These are phyloP conservation scores for Gobio gobio DNA, from an alignment of 2,113 vertebrate genomes.

Conservation along the genomic window DNA sequence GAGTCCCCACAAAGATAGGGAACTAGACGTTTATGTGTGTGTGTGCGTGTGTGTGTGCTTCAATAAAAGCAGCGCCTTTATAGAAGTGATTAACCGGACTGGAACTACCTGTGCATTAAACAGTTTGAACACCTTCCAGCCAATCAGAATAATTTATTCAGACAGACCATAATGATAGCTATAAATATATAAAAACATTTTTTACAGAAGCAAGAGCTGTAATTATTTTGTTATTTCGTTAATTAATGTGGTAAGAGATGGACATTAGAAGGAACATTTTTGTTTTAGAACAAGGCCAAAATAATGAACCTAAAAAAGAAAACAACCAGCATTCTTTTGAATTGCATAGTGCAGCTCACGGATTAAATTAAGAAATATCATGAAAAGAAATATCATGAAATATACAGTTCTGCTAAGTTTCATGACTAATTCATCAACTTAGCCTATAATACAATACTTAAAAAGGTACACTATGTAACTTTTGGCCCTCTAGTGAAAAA, in stretches of 20 bases:
- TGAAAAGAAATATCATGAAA: neutral
- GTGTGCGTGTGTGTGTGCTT: neutral
- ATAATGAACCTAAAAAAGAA: neutral
- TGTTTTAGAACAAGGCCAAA: constrained; percentile 5
- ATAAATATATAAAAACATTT: neutral
- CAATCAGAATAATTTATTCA: neutral
- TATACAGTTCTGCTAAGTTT: too few species aligned
- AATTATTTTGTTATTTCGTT: constrained; percentile 27
- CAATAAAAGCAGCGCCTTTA: neutral
- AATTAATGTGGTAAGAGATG: constrained; percentile 50
- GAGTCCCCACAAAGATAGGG: too few species aligned
- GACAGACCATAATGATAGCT: neutral
- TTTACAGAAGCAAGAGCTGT: constrained; percentile 13
- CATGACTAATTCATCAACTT: too few species aligned
- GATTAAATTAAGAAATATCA: neutral
- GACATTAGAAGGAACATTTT: constrained; percentile 28
- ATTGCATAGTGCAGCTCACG: neutral
- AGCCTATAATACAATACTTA: too few species aligned
- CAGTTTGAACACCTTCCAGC: neutral
- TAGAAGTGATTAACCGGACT: neutral
- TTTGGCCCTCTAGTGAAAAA: too few species aligned
- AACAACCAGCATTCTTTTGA: neutral
- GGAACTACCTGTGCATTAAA: neutral
- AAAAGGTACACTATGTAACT: too few species aligned
- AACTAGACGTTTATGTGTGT: neutral